Evolutionary conservation across 2,888 invertebrate species (phyloP).

Genomic region (Xestia sexstrigata): DNA sequence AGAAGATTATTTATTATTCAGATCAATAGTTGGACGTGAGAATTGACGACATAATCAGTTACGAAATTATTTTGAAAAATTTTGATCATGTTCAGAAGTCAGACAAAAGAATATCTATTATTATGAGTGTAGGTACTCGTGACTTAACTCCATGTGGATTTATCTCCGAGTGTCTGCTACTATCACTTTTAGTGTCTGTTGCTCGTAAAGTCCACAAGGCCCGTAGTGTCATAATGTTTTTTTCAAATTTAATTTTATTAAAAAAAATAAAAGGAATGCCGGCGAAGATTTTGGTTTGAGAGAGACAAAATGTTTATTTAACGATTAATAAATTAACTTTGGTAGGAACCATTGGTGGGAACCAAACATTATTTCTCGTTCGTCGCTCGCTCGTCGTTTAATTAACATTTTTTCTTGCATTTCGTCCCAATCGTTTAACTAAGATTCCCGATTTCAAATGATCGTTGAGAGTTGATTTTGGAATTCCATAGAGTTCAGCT

Average conservation of each 20-base stretch:
- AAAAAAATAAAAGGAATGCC: not conserved
- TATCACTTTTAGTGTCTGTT: not conserved
- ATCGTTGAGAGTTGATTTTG: not conserved
- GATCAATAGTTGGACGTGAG: not conserved
- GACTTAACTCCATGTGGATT: not conserved
- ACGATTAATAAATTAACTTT: not conserved
- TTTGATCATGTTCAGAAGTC: not conserved
- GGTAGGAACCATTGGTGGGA: no score
- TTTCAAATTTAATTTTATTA: no score
- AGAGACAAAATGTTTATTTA: not conserved
- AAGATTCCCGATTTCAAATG: slow-evolving; percentile 10
- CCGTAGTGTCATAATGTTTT: slow-evolving; percentile 13
- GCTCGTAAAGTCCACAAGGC: slow-evolving; percentile 1
- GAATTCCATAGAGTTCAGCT: not conserved
- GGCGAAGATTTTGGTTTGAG: not conserved
- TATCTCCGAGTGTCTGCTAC: not conserved
- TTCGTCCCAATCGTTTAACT: not conserved
- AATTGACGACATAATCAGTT: not conserved
- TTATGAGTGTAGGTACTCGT: not conserved
- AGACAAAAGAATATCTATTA: no score
- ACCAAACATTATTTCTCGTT: no score
- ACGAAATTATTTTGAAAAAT: not conserved
- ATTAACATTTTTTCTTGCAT: not conserved
- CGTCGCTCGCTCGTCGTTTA: not conserved
- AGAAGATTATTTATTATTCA: not conserved